Evolutionary conservation across 1,140 invertebrate genomes (phyloP).

Genomic region (Diabrotica undecimpunctata): DNA sequence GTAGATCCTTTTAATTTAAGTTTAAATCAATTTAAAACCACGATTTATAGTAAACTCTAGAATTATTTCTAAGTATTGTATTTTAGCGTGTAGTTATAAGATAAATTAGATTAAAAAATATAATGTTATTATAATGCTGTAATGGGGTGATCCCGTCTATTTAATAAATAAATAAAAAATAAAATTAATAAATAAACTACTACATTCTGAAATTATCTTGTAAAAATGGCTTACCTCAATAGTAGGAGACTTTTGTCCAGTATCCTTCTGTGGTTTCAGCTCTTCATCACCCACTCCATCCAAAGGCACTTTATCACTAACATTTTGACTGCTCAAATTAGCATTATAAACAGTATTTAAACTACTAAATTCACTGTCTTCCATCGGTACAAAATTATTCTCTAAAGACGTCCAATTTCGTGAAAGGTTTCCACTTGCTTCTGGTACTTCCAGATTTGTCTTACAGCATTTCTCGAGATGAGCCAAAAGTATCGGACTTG

Average conservation of each 20-base stretch:
- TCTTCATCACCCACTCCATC: neutral
- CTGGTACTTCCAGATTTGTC: neutral
- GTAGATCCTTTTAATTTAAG: no score
- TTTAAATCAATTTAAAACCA: no score
- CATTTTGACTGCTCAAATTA: constrained; percentile 8
- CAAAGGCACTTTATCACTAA: constrained; percentile 11
- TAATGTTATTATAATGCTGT: no score
- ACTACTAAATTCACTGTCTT: constrained; percentile 25
- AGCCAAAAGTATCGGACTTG: constrained; percentile 59
- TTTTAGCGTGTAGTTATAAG: no score
- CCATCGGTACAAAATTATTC: constrained; percentile 16
- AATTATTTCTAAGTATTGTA: no score
- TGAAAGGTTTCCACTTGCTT: constrained; percentile 3
- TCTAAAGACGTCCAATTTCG: constrained; percentile 17
- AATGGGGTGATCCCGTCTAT: no score
- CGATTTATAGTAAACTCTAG: no score
- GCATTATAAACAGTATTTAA: constrained; percentile 23
- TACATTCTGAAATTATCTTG: no score
- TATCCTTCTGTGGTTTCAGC: neutral
- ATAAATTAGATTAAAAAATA: no score
- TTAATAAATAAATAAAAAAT: no score
- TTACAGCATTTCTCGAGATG: constrained; percentile 39
- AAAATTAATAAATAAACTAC: no score
- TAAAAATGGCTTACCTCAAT: constrained; percentile 18
- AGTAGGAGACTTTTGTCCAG: constrained; percentile 18